Conservation (phyloP, 2,113 vertebrate genomes). For the Mohoua ochrocephala region DNA sequence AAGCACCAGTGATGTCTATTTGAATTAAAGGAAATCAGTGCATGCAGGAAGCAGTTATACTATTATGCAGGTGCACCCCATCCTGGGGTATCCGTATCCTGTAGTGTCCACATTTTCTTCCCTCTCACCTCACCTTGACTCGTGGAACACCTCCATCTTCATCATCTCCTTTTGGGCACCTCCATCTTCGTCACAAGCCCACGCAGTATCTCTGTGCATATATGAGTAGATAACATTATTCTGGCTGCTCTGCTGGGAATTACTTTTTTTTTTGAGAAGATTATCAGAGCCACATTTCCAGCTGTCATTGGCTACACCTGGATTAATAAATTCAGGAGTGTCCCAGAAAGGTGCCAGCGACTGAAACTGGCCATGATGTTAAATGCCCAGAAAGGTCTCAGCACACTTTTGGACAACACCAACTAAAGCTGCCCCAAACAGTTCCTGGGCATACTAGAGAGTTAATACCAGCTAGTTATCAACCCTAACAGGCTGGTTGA, state of each 20-base stretch:
- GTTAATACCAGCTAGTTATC: background rate
- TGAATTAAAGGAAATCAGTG: background rate
- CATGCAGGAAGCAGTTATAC: background rate
- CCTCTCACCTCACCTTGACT: background rate
- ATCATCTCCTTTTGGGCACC: background rate
- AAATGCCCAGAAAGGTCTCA: background rate
- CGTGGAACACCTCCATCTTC: background rate
- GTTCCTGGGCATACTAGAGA: background rate
- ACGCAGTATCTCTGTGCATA: background rate
- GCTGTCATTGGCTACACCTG: background rate
- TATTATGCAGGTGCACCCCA: rapidly evolving
- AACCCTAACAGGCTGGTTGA: background rate
- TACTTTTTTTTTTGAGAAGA: background rate
- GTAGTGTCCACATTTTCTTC: background rate
- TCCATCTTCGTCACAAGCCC: background rate
- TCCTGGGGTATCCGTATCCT: background rate
- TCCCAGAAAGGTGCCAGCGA: background rate
- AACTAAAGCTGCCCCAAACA: background rate
- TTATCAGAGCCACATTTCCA: background rate
- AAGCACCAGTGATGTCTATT: background rate
- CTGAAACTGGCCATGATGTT: background rate
- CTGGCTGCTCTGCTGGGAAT: background rate
- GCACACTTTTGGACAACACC: background rate
- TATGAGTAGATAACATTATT: background rate
- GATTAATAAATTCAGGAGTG: background rate